Base-by-base conservation (phyloP, 1,140 invertebrate genomes). In the Fopius arisanus region DNA sequence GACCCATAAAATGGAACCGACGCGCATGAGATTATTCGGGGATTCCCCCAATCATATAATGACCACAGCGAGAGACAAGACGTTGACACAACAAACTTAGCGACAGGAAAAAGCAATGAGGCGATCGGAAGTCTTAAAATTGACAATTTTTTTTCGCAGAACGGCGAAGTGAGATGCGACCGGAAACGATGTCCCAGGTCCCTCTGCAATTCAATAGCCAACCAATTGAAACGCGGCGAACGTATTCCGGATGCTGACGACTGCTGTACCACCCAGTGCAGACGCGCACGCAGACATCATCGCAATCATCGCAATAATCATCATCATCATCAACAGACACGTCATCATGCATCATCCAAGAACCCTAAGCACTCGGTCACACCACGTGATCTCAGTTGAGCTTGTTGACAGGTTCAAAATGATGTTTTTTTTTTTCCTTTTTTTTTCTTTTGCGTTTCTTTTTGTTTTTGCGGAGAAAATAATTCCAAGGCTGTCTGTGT, bases 151-250 rank as follows among this genome's bases (percentile, higher is more conserved):
- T 84, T 77, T 75, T 87, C 89, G 1, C 86, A 96, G 95, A 94
- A 96, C 81, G 93, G 94, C 59, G 91, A 91, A 79, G 91, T 94
- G 48, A 93, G 90, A 76, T 96, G 95, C 82, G 91, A 93, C 73
- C 89, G 94, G 72, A 94, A 94, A 77, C 90, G 92, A n/a, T 96
- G 95, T 87, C 91, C 92, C 12, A 90, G 91, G 54, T 90, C 91
- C n/a, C 90, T 92, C 12, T 94, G 93, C 87, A 90, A 90, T 74
- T 82, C 87, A 29, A 85, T 86, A 37, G 78, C 75, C 0, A 80
- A 83, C 43, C 89, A 90, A 19, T 80, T 79, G 78, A 87, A 70
- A 67, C 85, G 66, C 75, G 86, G 79, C 77, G 87, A 78, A 77
- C 84, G 78, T 75, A 82, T 78, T 71, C 79, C 77, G 41, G 83